These are phyloP conservation scores for Ganaspis brasiliensis DNA, from an alignment of 2,888 invertebrate species.

Conservation along the genomic window DNA sequence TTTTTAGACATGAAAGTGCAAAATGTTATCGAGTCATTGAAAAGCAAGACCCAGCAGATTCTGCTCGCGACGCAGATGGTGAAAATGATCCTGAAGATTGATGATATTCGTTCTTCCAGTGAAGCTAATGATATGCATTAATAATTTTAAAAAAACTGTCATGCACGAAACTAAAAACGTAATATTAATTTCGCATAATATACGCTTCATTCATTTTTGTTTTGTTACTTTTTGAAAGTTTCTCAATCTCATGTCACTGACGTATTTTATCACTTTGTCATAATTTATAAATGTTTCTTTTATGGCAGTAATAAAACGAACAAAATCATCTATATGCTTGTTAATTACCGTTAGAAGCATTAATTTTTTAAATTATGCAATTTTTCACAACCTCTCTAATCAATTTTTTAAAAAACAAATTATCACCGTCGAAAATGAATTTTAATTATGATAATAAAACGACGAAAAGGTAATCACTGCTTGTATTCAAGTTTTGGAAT, in stretches of 20 bases:
- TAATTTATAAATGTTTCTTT: neutral
- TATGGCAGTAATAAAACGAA: conserved; percentile 20
- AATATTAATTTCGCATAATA: conserved; percentile 26
- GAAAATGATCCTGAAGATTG: conserved; percentile 99
- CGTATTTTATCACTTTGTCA: conserved; percentile 25
- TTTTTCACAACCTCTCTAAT: neutral
- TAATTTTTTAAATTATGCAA: neutral
- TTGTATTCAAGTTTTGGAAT: conserved; percentile 34
- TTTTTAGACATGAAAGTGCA: conserved; percentile 94
- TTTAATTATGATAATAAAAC: conserved; percentile 1
- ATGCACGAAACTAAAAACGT: conserved; percentile 19
- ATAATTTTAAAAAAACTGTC: neutral
- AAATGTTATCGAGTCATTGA: conserved; percentile 97
- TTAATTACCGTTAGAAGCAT: neutral
- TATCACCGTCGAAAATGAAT: conserved; percentile 8
- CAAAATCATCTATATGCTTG: neutral
- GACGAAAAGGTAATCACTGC: neutral
- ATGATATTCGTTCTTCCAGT: conserved; percentile 90
- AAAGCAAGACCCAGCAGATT: conserved; percentile 98
- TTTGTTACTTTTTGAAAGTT: conserved; percentile 10
- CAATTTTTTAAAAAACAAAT: neutral
- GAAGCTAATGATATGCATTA: conserved; percentile 50
- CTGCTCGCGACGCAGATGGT: conserved; percentile 98
- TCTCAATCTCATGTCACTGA: neutral
- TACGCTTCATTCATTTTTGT: conserved; percentile 11